Evolutionary conservation across 2,797 vertebrate species (phyloP).

Genomic region (Cuniculus paca): DNA sequence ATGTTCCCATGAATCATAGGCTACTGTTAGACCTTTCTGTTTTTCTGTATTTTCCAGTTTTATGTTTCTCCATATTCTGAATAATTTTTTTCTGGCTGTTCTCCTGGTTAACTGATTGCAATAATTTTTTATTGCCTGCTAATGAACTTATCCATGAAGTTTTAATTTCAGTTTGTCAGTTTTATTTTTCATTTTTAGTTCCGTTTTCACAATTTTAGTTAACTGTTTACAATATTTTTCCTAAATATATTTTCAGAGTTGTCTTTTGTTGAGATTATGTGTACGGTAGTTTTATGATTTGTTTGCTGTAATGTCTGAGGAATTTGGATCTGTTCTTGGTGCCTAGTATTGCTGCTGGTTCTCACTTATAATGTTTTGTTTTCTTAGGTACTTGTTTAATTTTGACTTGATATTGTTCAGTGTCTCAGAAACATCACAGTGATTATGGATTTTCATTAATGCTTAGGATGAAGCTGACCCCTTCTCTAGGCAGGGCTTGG

Average conservation of each 20-base stretch:
- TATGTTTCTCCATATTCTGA: neutral
- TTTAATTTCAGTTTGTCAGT: neutral
- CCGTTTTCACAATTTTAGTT: neutral
- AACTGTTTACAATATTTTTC: neutral
- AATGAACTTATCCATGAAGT: slow-evolving; percentile 3
- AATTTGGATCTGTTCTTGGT: neutral
- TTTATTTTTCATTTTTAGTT: neutral
- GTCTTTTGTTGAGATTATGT: neutral
- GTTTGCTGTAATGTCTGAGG: neutral
- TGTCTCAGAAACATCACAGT: neutral
- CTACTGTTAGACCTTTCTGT: neutral
- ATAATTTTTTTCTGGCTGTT: slow-evolving; percentile 21
- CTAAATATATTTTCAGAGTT: neutral
- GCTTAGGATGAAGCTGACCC: neutral
- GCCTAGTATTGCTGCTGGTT: neutral
- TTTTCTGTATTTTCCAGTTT: neutral
- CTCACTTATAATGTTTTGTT: neutral
- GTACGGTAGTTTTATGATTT: neutral
- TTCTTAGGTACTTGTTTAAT: neutral
- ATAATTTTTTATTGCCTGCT: slow-evolving; percentile 1
- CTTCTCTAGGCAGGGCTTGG: neutral
- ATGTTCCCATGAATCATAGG: neutral
- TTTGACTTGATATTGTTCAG: slow-evolving; percentile 31
- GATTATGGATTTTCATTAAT: neutral
- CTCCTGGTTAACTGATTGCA: neutral